Evolutionary conservation across 2,888 invertebrate genomes (phyloP), one percentile per base, ranked within the genome.

Genomic region (Amblyteles armatorius): DNA sequence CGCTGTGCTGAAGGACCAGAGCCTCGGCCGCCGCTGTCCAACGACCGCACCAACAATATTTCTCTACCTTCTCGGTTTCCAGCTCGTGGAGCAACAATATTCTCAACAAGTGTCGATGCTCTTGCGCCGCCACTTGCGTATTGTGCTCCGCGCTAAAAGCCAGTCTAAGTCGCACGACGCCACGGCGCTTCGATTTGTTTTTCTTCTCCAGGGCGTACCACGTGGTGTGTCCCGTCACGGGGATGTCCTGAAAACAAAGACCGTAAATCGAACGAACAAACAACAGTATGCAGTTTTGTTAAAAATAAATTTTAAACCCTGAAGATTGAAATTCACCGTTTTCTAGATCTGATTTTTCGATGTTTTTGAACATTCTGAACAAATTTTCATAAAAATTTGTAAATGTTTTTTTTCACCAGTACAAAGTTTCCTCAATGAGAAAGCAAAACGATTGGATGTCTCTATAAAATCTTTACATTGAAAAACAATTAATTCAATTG

Each of bases 191-290:
- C 4, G 97, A 95, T 92, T 97, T 97, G 91, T 96, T 97, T 91
- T 96, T 97, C 92, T 97, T 97, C 91, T 98, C 98, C 76, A 99
- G 94, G 90, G 97, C 96, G 93, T 97, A 98, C 99, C 99, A 99
- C 94, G 97, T 97, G 55, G 97, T 97, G 94, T 98, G 96, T 0
- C 99, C 99, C n/a, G 97, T 96, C 0, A 98, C 97, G 13, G 99
- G 99, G 91, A 99, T 97, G 63, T 98, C 97, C 98, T 97, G 94
- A 36, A 90, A 82, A 36, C 50, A 33, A 26, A 26, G 26, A 26
- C 44, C 9, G 4, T 11, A 19, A 26, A 4, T 22, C 72, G 19
- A 29, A 55, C n/a, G 40, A 16, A 79, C 3, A 3, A 48, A 16
- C 13, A 48, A 48, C 4, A 4, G 16, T 16, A 16, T 48, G 13